Percentiles rank a stretch among this genome's conserved stretches.
These are phyloP conservation scores for Halcyon malimbica DNA, from an alignment of 2,113 vertebrate genomes.

Conservation along the genomic window DNA sequence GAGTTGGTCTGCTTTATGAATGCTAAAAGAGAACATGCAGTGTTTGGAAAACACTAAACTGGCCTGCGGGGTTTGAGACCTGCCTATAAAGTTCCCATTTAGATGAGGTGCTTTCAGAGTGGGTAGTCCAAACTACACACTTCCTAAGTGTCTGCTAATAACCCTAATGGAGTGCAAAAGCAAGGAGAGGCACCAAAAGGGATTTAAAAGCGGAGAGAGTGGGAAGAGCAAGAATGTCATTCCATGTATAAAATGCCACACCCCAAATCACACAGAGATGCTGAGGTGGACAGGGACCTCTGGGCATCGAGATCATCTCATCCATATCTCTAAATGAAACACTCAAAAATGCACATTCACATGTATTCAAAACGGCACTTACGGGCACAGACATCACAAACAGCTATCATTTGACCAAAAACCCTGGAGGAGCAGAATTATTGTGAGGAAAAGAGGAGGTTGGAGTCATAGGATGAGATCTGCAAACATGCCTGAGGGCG, in stretches of 20 bases:
- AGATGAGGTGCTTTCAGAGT: not conserved
- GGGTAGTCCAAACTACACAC: not conserved
- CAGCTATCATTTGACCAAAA: not conserved
- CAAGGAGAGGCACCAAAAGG: not conserved
- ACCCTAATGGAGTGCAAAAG: slow-evolving; percentile 49
- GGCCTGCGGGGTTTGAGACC: slow-evolving; percentile 1
- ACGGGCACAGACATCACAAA: not conserved
- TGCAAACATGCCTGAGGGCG: not conserved
- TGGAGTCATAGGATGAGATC: not conserved
- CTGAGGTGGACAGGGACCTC: not conserved
- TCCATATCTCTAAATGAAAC: not conserved
- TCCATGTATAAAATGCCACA: not conserved
- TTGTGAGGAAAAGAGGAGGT: not conserved
- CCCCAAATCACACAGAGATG: not conserved
- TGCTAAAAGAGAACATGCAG: not conserved
- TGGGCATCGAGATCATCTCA: not conserved
- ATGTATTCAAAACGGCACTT: not conserved
- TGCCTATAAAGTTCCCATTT: slow-evolving; percentile 30
- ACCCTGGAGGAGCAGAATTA: not conserved
- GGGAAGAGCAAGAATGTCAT: not conserved
- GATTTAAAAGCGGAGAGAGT: not conserved
- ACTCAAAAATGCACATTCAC: not conserved
- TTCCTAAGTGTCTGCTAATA: slow-evolving; percentile 36
- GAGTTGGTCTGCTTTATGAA: not conserved
- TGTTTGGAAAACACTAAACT: slow-evolving; percentile 19